Conservation (phyloP, 2,888 invertebrate species). For the Spatulosminthurus flaviceps region DNA sequence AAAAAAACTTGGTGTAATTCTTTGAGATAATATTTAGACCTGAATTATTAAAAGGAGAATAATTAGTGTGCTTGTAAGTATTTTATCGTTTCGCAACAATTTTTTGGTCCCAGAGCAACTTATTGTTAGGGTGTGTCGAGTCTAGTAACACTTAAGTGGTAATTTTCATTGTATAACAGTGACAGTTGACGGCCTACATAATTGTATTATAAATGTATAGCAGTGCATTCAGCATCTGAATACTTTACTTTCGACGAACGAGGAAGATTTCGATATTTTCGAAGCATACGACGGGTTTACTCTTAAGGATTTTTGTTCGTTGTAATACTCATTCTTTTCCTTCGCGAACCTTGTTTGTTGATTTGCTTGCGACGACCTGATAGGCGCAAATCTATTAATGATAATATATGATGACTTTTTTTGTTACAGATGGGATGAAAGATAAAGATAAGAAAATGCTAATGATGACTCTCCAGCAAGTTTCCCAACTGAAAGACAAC, state of each 20-base stretch:
- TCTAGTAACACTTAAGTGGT: not conserved
- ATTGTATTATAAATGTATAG: not conserved
- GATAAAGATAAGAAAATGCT: conserved; percentile 83
- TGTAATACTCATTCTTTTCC: too few relatives aligned
- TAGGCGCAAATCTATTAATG: not conserved
- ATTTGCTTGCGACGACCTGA: not conserved
- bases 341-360: not conserved
- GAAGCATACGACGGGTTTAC: too few relatives aligned
- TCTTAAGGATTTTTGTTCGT: too few relatives aligned
- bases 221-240: too few relatives aligned
- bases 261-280: too few relatives aligned
- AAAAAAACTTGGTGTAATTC: not conserved
- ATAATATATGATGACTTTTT: conserved; percentile 35
- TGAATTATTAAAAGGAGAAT: too few relatives aligned
- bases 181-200: conserved; percentile 6
- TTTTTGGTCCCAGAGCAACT: not conserved
- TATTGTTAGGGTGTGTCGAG: conserved; percentile 5
- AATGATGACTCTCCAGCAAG: conserved; percentile 80
- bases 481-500: conserved; percentile 86
- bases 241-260: too few relatives aligned
- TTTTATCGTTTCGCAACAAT: not conserved
- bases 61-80: not conserved
- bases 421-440: conserved; percentile 82
- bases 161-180: not conserved
- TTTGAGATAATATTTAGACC: not conserved